Base-by-base conservation (phyloP, 2,113 vertebrate species). In the Hippocampus abdominalis region DNA sequence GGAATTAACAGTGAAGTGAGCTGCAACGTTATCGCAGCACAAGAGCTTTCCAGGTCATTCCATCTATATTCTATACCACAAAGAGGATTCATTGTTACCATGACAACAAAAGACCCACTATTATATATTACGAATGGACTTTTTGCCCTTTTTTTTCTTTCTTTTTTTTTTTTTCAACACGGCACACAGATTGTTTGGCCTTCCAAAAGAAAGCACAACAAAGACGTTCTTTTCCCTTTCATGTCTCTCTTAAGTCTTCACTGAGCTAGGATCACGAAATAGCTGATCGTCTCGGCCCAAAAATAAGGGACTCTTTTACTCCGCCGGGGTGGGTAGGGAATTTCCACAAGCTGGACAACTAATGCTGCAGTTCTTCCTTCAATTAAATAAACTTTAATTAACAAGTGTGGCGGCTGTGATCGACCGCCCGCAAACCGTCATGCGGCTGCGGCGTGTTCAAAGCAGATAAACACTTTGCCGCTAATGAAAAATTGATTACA, bases 401-500 rank as follows among this genome's bases (percentile, higher is more conserved):
- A 96, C 95, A 97, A 95, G 92, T 92, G 90, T 89, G 89, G 92
- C 92, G 94, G 57, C 91, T 90, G 91, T 93, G 91, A 98, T 96
- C 94, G 95, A 95, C 94, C 91, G 92, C 94, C 83, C 78, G 74
- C 84, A 75, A 72, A 81, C 87, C 73, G 73, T 16, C 72, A 69
- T 84, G 78, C 82, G 51, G 82, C 81, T 67, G 93, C 94, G 88
- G 95, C 93, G 92, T 98, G 96, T 92, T 95, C 91, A 94, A 94
- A 84, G 91, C 95, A 95, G 97, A 98, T 98, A 98, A 99, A 98
- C 95, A 97, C 95, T 93, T 94, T 94, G 89, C 87, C 90, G 87
- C 92, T 98, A 99, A 99, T 98, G 97, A 96, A 98, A 96, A 96
- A 99, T 98, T 96, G 96, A 99, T 98, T 95, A 90, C 90, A 95